Evolutionary conservation across 2,888 invertebrate genomes (phyloP), one percentile per base, ranked within the genome.

Genomic region (Eupithecia tripunctaria): DNA sequence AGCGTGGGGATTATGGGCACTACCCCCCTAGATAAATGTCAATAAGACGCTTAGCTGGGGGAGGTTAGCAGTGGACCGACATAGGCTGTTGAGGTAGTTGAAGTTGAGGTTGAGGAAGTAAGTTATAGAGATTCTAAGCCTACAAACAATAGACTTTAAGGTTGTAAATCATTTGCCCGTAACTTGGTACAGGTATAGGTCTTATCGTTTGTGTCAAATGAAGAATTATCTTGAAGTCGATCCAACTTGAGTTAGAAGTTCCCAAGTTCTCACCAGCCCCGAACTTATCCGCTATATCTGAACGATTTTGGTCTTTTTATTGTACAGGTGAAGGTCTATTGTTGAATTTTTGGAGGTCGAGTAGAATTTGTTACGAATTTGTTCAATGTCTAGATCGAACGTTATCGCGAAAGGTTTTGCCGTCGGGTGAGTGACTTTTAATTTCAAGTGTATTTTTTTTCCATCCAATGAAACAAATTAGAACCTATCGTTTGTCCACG

Each of bases 221-320:
- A 80, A 78, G 79, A 84, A 82, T 84, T 81, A 81, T 86, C 84
- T 80, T 75, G 82, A 84, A 87, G 84, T 85, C 86, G 83, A 86
- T 87, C 86, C 84, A 84, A 87, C 82, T 86, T 84, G 79, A 79
- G 71, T 80, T 81, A 79, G 81, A 68, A 78, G 82, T 83, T 81
- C 8, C 63, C 63, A n/a, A 63, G 4, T 32, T 63, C 36, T 1
- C n/a, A n/a, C 14, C 38, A 64, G 21, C 63, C 38, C 36, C 14
- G 14, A 38, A 64, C 63, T 38, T 29, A 29, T 60, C 21, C 21
- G 6, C 21, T 0, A 36, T 2, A 63, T 21, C 21, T 21, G 21
- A 38, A 36, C 25, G 14, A 25, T 38, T 64, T 64, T 38, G 7
- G 38, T 38, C 38, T 64, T 38, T 36, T 21, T 38, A 25, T 14